Evolutionary conservation across 2,797 vertebrate species (phyloP).

Genomic region (Tapirus indicus): DNA sequence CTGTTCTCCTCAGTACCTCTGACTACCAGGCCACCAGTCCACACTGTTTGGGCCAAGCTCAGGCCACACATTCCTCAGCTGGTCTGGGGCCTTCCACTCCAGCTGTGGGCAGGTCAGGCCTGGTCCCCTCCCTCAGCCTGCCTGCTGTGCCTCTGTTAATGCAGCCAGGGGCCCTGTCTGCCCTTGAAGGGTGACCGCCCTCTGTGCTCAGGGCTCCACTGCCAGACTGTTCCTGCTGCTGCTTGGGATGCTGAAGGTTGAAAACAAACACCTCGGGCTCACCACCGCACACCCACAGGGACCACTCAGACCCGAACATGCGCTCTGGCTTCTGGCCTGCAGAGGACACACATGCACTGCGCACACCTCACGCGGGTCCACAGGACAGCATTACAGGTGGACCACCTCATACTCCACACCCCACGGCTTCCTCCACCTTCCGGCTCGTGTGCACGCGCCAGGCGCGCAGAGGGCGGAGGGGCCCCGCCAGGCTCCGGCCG

Average conservation of each 20-base stretch:
- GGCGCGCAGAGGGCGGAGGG: fast-evolving
- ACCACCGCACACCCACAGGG: background rate
- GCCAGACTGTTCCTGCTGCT: too few species aligned
- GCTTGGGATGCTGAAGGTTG: background rate
- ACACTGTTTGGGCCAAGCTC: background rate
- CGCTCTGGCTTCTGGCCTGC: background rate
- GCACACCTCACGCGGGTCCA: background rate
- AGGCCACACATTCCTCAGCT: background rate
- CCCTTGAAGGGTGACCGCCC: background rate
- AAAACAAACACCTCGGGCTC: background rate
- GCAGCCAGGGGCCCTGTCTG: background rate
- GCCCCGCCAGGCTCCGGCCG: background rate
- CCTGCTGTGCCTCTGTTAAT: background rate
- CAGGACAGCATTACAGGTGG: background rate
- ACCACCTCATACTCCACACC: background rate
- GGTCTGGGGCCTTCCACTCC: background rate
- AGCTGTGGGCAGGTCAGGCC: background rate
- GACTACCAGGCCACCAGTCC: too few species aligned
- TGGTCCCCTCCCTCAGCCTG: background rate
- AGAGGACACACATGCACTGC: fast-evolving
- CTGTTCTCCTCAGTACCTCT: background rate
- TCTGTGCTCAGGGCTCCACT: fast-evolving
- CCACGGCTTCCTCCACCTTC: fast-evolving
- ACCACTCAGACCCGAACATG: background rate
- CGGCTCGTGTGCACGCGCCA: fast-evolving